Base-by-base conservation (phyloP, 1,140 invertebrate species). In the Cydia amplana region DNA sequence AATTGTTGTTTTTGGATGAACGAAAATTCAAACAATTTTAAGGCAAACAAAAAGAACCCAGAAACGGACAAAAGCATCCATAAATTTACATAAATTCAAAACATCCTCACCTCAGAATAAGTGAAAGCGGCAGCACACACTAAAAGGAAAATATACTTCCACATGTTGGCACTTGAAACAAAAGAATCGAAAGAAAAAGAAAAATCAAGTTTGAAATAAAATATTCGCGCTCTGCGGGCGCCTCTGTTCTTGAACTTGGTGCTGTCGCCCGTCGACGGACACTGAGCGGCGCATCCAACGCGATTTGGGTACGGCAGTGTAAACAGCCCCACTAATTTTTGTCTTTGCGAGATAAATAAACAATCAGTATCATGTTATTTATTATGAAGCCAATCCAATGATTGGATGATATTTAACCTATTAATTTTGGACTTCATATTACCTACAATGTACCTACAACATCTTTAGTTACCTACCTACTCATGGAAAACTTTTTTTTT, bases 121-220 rank as follows among this genome's bases (percentile, higher is more conserved):
- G 85, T 85, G 83, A 90, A 88, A 88, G 86, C 73, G 36, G 77
- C 75, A 75, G 84, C 81, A 77, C 87, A 75, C 83, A 91, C 82
- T 74, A 91, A 83, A 78, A 89, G 82, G 77, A 85, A 81, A 79
- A 83, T 79, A 75, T 87, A 87, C 87, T 87, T 89, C 84, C 85
- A 88, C 90, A 92, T 92, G 73, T 74, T 90, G 84, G 74, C 80
- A 77, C 80, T 55, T 16, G 20, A 60, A 60, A 60, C 55, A 60
- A 60, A 60, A 60, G 55, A 81, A 77, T 72, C 80, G 79, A 78
- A 80, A 75, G 79, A 77, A 75, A 78, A 73, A 77, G 65, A 81
- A 78, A 79, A 82, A 86, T 80, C 40, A 18, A 70, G 25, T 74
- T 73, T 81, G 79, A 80, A 75, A 82, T 74, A 75, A 64, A 75